These are phyloP conservation scores for Tiliqua scincoides DNA, from an alignment of 2,113 vertebrate genomes.

Conservation along the genomic window DNA sequence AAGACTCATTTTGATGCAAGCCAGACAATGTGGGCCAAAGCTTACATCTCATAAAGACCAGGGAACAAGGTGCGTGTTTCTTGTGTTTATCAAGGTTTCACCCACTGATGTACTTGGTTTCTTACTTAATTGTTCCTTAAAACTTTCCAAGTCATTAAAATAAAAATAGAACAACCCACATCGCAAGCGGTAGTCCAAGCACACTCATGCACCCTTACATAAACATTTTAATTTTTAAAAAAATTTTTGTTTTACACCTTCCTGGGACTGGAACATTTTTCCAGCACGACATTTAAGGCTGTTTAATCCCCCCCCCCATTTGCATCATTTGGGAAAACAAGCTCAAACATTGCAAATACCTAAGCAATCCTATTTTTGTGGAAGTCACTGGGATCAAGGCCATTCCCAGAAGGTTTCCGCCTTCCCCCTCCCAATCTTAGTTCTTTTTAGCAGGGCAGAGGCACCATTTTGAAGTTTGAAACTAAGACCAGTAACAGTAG, in stretches of 20 bases:
- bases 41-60: neutral
- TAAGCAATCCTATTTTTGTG: neutral
- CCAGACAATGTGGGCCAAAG: neutral
- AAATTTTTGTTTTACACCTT: neutral
- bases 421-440: neutral
- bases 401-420: neutral
- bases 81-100: too few species aligned
- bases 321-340: constrained; percentile 30
- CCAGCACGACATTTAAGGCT: constrained; percentile 70
- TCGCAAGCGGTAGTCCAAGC: neutral
- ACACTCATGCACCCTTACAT: constrained; percentile 11
- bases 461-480: neutral
- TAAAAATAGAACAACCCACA: neutral
- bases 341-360: constrained; percentile 15
- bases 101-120: neutral
- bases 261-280: neutral
- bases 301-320: constrained; percentile 13
- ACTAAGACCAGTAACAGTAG: neutral
- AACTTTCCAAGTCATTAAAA: constrained; percentile 6
- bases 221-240: neutral
- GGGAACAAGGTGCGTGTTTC: neutral
- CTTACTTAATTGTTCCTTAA: constrained; percentile 11
- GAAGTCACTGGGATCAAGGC: neutral
- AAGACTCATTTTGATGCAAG: neutral
- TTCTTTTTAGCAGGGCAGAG: neutral